Evolutionary conservation across 2,888 invertebrate genomes (phyloP), one percentile per base, ranked within the genome.

Genomic region (Hetaerina titia): DNA sequence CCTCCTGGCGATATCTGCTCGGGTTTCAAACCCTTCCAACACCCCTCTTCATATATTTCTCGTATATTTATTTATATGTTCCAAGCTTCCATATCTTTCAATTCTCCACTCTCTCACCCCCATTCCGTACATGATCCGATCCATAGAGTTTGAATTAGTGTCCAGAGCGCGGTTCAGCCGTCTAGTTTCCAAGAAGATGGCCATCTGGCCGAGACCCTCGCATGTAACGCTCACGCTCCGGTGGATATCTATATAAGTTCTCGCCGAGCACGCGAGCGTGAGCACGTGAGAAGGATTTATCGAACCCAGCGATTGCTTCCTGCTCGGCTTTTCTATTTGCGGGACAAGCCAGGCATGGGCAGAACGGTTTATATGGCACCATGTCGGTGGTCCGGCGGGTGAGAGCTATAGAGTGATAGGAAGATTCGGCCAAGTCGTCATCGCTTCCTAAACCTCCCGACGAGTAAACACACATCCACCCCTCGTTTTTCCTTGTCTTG

Each of bases 281-380:
- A 45, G 45, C 45, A 45, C 31, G 81, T 31, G 81, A 81, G 31
- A 60, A n/a, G 81, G 74, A 74, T 74, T 74, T 74, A 74, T 74
- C 74, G 74, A n/a, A 74, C 9, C 74, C 25, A 31, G 81, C 19
- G 11, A 81, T 81, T 81, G 81, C 81, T 81, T 81, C 81, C 81
- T 81, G 69, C 22, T 69, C 69, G 22, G 81, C 25, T 81, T 81
- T 81, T 81, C 81, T 81, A 81, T 81, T 81, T 81, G 31, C 81
- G 81, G 81, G 81, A 81, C 22, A 69, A 81, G 81, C 25, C 81
- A 15, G 13, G 81, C 13, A 22, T 25, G n/a, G 19, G n/a, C 19
- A n/a, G 69, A 69, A 8, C n/a, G 69, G 69, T 69, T 31, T 13
- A 31, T 81, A 13, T 7, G 15, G 31, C 31, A 81, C 25, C 31